Evolutionary conservation across 2,113 vertebrate species (phyloP).

Genomic region (Oriolus oriolus): DNA sequence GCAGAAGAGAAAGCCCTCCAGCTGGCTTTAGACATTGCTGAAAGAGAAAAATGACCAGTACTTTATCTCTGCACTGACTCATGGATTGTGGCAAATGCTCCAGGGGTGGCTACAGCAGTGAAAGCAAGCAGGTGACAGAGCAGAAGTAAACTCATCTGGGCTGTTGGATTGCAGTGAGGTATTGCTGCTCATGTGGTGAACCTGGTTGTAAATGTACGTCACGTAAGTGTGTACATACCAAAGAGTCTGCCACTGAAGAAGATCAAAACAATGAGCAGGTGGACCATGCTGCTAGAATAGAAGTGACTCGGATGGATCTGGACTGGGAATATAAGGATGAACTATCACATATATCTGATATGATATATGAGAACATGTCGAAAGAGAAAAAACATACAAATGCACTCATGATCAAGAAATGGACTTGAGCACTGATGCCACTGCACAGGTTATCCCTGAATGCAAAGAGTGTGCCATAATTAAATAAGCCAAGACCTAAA

Average conservation of each 20-base stretch:
- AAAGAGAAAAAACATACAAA: background rate
- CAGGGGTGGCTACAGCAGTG: background rate
- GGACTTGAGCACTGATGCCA: background rate
- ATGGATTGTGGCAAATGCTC: background rate
- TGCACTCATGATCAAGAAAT: background rate
- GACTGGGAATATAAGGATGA: background rate
- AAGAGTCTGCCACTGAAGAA: background rate
- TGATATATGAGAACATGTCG: background rate
- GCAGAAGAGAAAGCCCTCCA: background rate
- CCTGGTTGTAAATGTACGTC: background rate
- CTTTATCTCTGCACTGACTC: background rate
- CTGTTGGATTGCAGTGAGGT: background rate
- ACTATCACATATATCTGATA: background rate
- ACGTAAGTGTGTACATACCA: accelerated
- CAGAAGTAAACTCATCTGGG: background rate
- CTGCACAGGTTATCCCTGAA: background rate
- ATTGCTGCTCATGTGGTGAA: background rate
- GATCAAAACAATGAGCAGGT: background rate
- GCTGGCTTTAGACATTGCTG: background rate
- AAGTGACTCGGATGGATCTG: background rate
- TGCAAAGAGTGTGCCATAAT: accelerated
- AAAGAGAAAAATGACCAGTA: background rate
- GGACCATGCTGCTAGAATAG: background rate
- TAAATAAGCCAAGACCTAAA: background rate
- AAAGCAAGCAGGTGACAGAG: background rate